These are phyloP conservation scores for Egretta garzetta DNA, from an alignment of 2,113 vertebrate species.

Conservation along the genomic window DNA sequence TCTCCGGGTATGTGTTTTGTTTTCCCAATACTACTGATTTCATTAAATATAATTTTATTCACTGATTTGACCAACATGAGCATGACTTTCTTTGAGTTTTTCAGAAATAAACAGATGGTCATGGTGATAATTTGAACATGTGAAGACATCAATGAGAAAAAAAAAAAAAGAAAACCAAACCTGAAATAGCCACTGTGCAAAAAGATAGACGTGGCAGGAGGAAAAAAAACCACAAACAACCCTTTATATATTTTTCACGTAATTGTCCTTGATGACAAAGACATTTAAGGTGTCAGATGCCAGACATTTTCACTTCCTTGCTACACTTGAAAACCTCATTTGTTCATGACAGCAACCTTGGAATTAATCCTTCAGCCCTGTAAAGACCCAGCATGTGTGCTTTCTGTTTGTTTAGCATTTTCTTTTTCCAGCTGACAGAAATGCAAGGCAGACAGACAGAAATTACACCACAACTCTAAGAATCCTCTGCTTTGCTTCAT, in stretches of 20 bases:
- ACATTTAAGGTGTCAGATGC: background rate
- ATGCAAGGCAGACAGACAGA: background rate
- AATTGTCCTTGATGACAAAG: background rate
- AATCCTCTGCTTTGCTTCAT: background rate
- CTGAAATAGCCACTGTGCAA: background rate
- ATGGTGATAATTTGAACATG: background rate
- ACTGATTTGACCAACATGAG: background rate
- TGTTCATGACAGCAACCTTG: background rate
- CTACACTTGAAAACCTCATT: background rate
- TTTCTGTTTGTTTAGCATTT: background rate
- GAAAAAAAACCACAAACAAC: background rate
- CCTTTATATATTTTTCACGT: background rate
- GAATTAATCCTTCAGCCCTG: background rate
- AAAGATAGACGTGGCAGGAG: background rate
- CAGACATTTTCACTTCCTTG: background rate
- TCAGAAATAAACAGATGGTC: background rate
- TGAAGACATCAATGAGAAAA: background rate
- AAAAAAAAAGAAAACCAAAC: background rate
- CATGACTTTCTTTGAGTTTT: background rate
- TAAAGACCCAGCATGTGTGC: background rate
- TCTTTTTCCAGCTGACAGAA: background rate
- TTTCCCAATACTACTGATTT: background rate
- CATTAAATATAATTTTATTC: background rate
- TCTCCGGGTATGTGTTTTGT: background rate
- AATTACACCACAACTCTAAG: background rate